Conservation (phyloP, 2,888 invertebrate genomes). For the Timandra comae region DNA sequence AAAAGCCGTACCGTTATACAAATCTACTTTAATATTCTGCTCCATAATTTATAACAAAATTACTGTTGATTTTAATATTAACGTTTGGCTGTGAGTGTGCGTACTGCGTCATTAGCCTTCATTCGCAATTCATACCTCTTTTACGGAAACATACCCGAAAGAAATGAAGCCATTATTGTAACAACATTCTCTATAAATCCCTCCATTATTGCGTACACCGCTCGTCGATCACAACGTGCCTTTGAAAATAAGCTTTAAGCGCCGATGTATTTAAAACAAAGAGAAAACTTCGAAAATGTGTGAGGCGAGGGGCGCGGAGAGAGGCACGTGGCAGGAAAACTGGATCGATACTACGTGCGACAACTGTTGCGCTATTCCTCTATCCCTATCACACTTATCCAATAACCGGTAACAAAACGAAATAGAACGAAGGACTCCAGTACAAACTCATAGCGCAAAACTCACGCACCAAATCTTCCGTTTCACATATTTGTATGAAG, state of each 20-base stretch:
- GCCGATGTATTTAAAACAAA: slow-evolving; percentile 26
- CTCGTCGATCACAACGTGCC: slow-evolving; percentile 11
- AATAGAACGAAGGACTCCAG: slow-evolving; percentile 45
- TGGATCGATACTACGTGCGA: slow-evolving; percentile 65
- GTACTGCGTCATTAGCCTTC: slow-evolving; percentile 11
- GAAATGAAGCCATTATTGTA: slow-evolving; percentile 49
- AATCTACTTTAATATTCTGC: no score
- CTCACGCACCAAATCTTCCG: slow-evolving; percentile 51
- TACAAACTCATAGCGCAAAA: slow-evolving; percentile 59
- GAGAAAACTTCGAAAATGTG: slow-evolving; percentile 29
- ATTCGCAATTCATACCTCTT: slow-evolving; percentile 35
- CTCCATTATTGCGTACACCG: slow-evolving; percentile 17
- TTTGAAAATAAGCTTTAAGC: slow-evolving; percentile 7
- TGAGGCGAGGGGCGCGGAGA: slow-evolving; percentile 32
- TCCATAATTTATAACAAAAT: slow-evolving; percentile 2
- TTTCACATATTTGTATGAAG: slow-evolving; percentile 27
- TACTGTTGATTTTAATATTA: slow-evolving; percentile 6
- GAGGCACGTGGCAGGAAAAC: slow-evolving; percentile 52
- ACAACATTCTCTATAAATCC: slow-evolving; percentile 15
- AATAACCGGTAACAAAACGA: slow-evolving; percentile 19
- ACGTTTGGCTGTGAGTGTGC: slow-evolving; percentile 5
- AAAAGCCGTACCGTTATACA: no score
- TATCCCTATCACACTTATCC: slow-evolving; percentile 30
- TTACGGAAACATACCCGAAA: slow-evolving; percentile 35
- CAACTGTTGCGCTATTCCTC: slow-evolving; percentile 66